Evolutionary conservation across 1,140 invertebrate species (phyloP), one percentile per base, ranked within the genome.

Genomic region (Pygmarrhopalites habei): DNA sequence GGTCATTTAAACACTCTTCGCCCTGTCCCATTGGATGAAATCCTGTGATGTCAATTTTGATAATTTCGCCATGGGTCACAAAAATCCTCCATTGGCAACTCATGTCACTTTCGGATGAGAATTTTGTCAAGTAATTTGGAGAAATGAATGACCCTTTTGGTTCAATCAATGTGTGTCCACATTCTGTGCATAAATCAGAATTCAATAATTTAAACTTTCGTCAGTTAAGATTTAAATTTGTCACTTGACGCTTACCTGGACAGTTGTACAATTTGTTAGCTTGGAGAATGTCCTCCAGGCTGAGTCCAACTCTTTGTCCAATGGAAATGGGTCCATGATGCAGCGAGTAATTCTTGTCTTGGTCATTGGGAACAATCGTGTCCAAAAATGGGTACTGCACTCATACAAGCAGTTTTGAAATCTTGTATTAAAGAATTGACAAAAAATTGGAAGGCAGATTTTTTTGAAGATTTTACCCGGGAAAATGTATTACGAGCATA

Each of bases 401-500:
- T 99, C 95, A 73, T 99, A 93, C 68, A 90, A 29, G 46, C 65
- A 62, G 79, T 95, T 95, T 80, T 95, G 89, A 73, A 95, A 97
- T 2, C 84, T 87, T 0, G 93, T 91, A 3, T 89, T 89, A 78
- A 99, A 99, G n/a, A n/a, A n/a, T n/a, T n/a, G n/a, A n/a, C n/a
- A n/a, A n/a, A n/a, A n/a, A n/a, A n/a, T n/a, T n/a, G n/a, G n/a
- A n/a, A n/a, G n/a, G n/a, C n/a, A n/a, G n/a, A n/a, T n/a, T n/a
- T n/a, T n/a, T n/a, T n/a, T n/a, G n/a, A n/a, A n/a, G n/a, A n/a
- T n/a, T 17, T 39, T 17, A 39, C 35, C 72, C 90, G 93, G 0
- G 95, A 95, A 77, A 99, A 98, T 0, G 95, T 98, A 72, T 98
- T 98, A 10, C 92, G 81, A 0, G 95, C 95, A 75, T 98, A 98